Evolutionary conservation across 2,113 vertebrate species (phyloP).

Genomic region (Elaphurus davidianus): DNA sequence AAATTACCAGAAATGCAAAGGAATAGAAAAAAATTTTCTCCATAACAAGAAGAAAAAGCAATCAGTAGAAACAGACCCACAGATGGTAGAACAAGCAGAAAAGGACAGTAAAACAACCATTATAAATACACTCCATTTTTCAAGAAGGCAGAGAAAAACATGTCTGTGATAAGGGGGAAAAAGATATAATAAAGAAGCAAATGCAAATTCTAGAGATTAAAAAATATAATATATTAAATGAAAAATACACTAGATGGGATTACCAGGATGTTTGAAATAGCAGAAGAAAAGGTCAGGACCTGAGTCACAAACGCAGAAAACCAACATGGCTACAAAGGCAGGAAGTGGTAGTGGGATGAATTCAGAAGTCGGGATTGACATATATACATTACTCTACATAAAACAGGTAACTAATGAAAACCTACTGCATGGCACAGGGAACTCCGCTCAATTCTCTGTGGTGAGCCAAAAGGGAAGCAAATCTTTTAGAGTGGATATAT

Average conservation of each 20-base stretch:
- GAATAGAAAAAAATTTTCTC: neutral
- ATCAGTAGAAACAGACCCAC: neutral
- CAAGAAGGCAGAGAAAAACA: neutral
- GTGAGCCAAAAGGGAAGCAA: neutral
- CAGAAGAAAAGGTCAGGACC: neutral
- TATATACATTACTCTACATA: neutral
- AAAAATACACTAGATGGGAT: neutral
- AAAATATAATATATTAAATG: neutral
- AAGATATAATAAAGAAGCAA: neutral
- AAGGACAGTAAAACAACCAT: neutral
- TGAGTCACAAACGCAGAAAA: neutral
- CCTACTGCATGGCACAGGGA: neutral
- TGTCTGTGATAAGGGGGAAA: neutral
- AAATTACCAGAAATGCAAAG: neutral
- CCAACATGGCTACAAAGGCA: neutral
- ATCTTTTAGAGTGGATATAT: neutral
- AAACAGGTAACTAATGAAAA: neutral
- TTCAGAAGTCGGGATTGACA: neutral
- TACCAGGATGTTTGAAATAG: neutral
- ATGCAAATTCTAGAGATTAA: neutral
- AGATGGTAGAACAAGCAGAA: neutral
- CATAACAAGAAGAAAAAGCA: neutral
- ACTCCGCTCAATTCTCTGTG: neutral
- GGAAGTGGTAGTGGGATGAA: neutral
- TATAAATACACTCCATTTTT: neutral